Base-by-base conservation (phyloP, 2,888 invertebrate genomes). In the Calameuta pallipes region DNA sequence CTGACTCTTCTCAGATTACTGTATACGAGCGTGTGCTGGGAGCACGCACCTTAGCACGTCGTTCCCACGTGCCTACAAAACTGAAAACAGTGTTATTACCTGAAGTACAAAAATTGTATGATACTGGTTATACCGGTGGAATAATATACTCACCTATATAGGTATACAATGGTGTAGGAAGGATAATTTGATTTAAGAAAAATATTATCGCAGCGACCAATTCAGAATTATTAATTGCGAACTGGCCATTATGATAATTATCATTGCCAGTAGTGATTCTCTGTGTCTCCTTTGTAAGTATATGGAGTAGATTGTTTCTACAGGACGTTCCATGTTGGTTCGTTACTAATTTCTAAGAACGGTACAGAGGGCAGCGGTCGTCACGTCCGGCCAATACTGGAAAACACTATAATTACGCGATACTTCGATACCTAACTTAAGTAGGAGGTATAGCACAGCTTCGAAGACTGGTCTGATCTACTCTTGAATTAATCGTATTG, bases 401-500 rank as follows among this genome's bases (percentile, higher is more conserved):
- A 86, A 87, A 91, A 87, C 88, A 91, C 90, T 90, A 87, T 91
- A 89, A 91, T 90, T 91, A 91, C 86, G 80, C 82, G 86, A 84
- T 86, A 87, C 86, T 83, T 84, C 85, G 86, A 86, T 86, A 86
- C 87, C 86, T 86, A 87, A 85, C 85, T 87, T 86, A 85, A 85
- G 75, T 81, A 73, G 81, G 81, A 80, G 82, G 82, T 80, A 78
- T 74, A 75, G 78, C 69, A 76, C 76, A 82, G 81, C 84, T 86
- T 79, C 83, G 81, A 85, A 85, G 84, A 56, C 80, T 82, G 80
- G 81, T 77, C 78, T 75, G 83, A 85, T 84, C 83, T 86, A 84
- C 85, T 83, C 84, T 84, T 80, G 88, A 89, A 91, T 91, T 91
- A 91, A 91, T 90, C 90, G 89, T 87, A 88, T 91, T 90, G 90